These are phyloP conservation scores for Drosophila quadrilineata DNA, from an alignment of 1,140 invertebrate species.

Conservation along the genomic window DNA sequence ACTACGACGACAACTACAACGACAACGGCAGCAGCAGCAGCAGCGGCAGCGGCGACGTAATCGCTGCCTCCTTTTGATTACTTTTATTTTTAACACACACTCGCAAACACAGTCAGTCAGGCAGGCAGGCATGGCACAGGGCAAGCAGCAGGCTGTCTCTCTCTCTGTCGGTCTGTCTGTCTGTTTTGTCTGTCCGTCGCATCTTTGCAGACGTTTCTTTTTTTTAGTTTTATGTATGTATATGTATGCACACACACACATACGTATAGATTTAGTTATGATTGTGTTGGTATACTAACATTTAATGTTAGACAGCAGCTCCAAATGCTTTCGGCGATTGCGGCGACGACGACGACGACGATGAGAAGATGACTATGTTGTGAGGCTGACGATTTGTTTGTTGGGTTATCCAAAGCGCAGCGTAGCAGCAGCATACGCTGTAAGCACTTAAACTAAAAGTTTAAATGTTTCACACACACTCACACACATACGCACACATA, in stretches of 20 bases:
- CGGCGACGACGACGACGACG: slow-evolving; percentile 16
- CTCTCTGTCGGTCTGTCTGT: no score
- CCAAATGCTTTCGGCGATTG: slow-evolving; percentile 29
- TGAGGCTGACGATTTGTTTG: neutral
- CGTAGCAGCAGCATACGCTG: slow-evolving; percentile 37
- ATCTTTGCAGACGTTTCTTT: slow-evolving; percentile 42
- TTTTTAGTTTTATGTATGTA: slow-evolving; percentile 12
- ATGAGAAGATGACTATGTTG: no score
- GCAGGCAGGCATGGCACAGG: slow-evolving; percentile 9
- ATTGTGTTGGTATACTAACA: slow-evolving; percentile 68
- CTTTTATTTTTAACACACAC: slow-evolving; percentile 63
- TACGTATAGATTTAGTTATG: slow-evolving; percentile 26
- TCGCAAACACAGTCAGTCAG: slow-evolving; percentile 1
- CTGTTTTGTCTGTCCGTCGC: no score
- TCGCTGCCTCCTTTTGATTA: slow-evolving; percentile 61
- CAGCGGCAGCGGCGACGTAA: slow-evolving; percentile 29
- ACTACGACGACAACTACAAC: slow-evolving; percentile 20
- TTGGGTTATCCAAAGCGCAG: slow-evolving; percentile 45
- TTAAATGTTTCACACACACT: slow-evolving; percentile 45
- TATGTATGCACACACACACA: neutral
- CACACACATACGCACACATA: neutral
- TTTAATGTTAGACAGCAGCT: slow-evolving; percentile 57
- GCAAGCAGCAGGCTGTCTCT: no score
- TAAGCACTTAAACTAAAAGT: slow-evolving; percentile 30
- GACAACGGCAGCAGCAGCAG: slow-evolving; percentile 26